A percentile compares a stretch with the other conserved stretches of the same genome.
These are phyloP conservation scores for Netelia virgata DNA, from an alignment of 2,888 invertebrate genomes.

Conservation along the genomic window DNA sequence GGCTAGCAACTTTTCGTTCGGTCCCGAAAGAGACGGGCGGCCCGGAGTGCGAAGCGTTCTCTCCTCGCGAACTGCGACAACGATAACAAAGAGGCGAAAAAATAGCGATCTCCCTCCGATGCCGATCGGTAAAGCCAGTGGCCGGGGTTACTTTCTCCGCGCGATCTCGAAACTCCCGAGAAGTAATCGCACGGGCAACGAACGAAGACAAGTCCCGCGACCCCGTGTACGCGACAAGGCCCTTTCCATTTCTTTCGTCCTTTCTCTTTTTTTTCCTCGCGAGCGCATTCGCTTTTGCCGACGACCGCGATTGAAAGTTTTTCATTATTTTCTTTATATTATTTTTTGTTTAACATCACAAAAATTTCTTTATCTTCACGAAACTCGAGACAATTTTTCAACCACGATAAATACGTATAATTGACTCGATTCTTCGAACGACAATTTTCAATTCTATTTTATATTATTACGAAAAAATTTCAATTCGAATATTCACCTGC, in stretches of 20 bases:
- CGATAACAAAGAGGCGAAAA: conserved; percentile 58
- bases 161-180: conserved; percentile 59
- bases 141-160: conserved; percentile 63
- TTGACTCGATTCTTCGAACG: too few relatives aligned
- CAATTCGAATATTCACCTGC: too few relatives aligned
- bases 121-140: conserved; percentile 49
- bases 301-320: conserved; percentile 4
- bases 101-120: conserved; percentile 49
- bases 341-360: neutral
- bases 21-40: conserved; percentile 49
- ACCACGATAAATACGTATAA: too few relatives aligned
- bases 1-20: conserved; percentile 68
- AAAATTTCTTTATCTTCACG: too few relatives aligned
- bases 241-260: conserved; percentile 61
- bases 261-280: conserved; percentile 58
- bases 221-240: conserved; percentile 47
- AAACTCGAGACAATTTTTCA: too few relatives aligned
- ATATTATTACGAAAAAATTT: too few relatives aligned
- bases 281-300: conserved; percentile 6
- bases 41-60: conserved; percentile 35
- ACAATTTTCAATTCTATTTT: too few relatives aligned
- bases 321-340: neutral
- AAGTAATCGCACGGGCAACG: neutral
- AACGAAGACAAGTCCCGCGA: conserved; percentile 35
- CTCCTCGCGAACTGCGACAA: neutral